A percentile compares a stretch with the other conserved stretches of the same genome.
Evolutionary conservation across 2,888 invertebrate species (phyloP).

Genomic region (Campoplex nolae): DNA sequence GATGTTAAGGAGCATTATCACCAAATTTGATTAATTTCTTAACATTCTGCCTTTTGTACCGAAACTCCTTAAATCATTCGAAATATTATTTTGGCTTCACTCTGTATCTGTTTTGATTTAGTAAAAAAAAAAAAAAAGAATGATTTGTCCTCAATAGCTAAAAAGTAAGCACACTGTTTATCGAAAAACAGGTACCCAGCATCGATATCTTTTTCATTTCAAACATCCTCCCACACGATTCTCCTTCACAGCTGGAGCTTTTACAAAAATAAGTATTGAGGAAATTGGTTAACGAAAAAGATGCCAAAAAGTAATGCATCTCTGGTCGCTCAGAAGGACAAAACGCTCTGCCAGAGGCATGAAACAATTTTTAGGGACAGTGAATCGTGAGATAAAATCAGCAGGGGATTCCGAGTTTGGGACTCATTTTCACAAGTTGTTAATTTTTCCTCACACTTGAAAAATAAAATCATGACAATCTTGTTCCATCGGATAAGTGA

Average conservation of each 20-base stretch:
- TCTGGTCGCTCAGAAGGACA: constrained; percentile 37
- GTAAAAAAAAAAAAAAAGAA: not conserved
- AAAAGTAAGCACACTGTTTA: constrained; percentile 37
- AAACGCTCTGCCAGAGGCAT: not conserved
- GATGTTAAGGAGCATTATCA: too few relatives aligned
- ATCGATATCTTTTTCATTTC: constrained; percentile 29
- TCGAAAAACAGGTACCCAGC: constrained; percentile 53
- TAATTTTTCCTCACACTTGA: not conserved
- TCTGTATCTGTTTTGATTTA: not conserved
- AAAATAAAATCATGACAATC: not conserved
- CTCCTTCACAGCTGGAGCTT: constrained; percentile 32
- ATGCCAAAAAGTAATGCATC: constrained; percentile 11
- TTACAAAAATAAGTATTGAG: constrained; percentile 39
- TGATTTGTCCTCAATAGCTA: constrained; percentile 6
- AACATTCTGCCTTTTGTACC: too few relatives aligned
- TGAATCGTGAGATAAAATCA: not conserved
- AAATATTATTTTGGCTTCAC: not conserved
- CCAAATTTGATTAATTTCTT: too few relatives aligned
- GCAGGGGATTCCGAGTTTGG: not conserved
- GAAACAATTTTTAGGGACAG: not conserved
- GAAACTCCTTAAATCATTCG: not conserved
- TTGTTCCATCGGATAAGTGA: not conserved
- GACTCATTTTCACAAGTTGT: too few relatives aligned
- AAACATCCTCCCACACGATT: constrained; percentile 40
- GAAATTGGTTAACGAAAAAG: constrained; percentile 51